Conservation (phyloP, 2,797 vertebrate genomes). For the Ataeniobius toweri region DNA sequence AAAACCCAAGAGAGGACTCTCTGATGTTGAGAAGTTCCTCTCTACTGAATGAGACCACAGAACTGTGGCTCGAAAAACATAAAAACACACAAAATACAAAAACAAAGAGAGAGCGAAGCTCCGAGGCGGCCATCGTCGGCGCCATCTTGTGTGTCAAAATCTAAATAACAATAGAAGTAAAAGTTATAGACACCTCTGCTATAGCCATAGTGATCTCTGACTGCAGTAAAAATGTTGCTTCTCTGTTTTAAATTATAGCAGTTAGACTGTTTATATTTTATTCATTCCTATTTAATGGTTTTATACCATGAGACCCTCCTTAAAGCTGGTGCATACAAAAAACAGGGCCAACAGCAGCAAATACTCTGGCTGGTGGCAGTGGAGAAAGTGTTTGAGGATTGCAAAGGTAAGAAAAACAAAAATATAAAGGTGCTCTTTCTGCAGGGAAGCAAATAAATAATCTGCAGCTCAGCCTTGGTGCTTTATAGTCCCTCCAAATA, state of each 20-base stretch:
- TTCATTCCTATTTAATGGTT: background rate
- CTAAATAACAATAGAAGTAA: too few species aligned
- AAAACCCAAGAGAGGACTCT: too few species aligned
- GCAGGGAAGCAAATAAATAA: conserved; percentile 23
- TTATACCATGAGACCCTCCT: background rate
- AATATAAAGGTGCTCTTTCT: conserved; percentile 5
- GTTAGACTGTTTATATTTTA: background rate
- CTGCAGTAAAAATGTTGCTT: background rate
- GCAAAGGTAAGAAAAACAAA: conserved; percentile 26
- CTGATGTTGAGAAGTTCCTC: too few species aligned
- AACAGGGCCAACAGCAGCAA: conserved; percentile 17
- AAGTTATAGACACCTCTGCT: too few species aligned
- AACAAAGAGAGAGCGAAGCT: too few species aligned
- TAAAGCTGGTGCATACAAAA: background rate
- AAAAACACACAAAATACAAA: too few species aligned
- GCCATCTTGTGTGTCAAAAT: too few species aligned
- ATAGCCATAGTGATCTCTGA: background rate
- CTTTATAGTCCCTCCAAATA: conserved; percentile 37
- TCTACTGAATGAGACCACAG: too few species aligned
- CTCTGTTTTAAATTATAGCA: background rate
- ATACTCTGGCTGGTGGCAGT: conserved; percentile 1
- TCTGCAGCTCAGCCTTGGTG: conserved; percentile 16
- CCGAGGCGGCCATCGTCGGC: too few species aligned
- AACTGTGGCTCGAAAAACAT: too few species aligned
- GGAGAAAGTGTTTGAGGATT: background rate